A percentile compares a stretch with the other conserved stretches of the same genome.
phyloP scores from a whole-genome alignment of 2,888 invertebrate species.

The Gandaritis pyraliata region DNA sequence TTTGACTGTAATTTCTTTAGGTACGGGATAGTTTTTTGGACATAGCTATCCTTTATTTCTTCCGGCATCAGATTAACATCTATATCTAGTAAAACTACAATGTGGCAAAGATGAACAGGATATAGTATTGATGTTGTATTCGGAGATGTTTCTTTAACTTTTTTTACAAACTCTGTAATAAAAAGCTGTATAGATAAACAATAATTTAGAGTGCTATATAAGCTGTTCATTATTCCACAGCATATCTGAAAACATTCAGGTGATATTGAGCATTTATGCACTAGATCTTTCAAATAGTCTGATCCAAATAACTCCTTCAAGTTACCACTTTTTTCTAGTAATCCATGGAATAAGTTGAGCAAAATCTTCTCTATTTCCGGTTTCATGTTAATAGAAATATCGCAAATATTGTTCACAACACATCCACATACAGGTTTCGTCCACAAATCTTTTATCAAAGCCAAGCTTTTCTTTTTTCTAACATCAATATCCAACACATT shows the following conservation, averaged over 20 bases:
- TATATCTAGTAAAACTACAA: slow-evolving; percentile 64
- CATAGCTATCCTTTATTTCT: slow-evolving; percentile 47
- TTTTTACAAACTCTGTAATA: slow-evolving; percentile 55
- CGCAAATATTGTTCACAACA: slow-evolving; percentile 33
- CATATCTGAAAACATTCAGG: slow-evolving; percentile 70
- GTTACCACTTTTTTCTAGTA: slow-evolving; percentile 48
- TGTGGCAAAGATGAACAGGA: slow-evolving; percentile 52
- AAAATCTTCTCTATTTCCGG: slow-evolving; percentile 62
- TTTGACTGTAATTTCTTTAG: slow-evolving; percentile 52
- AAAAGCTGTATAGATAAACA: slow-evolving; percentile 54
- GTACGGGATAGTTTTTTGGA: slow-evolving; percentile 48
- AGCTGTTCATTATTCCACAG: slow-evolving; percentile 59
- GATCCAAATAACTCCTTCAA: slow-evolving; percentile 45
- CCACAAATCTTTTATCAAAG: slow-evolving; percentile 63
- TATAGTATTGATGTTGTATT: slow-evolving; percentile 56
- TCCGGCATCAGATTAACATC: slow-evolving; percentile 51
- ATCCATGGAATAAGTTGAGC: slow-evolving; percentile 48
- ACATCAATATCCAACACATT: slow-evolving; percentile 61
- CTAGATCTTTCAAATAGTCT: slow-evolving; percentile 49
- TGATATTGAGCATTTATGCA: slow-evolving; percentile 59
- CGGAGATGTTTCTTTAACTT: slow-evolving; percentile 52
- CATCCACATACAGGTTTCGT: slow-evolving; percentile 38
- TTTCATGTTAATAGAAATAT: slow-evolving; percentile 66
- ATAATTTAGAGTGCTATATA: slow-evolving; percentile 65
- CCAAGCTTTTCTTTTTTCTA: slow-evolving; percentile 43